Conservation (phyloP, 1,140 invertebrate species). For the Adoxophyes honmai region DNA sequence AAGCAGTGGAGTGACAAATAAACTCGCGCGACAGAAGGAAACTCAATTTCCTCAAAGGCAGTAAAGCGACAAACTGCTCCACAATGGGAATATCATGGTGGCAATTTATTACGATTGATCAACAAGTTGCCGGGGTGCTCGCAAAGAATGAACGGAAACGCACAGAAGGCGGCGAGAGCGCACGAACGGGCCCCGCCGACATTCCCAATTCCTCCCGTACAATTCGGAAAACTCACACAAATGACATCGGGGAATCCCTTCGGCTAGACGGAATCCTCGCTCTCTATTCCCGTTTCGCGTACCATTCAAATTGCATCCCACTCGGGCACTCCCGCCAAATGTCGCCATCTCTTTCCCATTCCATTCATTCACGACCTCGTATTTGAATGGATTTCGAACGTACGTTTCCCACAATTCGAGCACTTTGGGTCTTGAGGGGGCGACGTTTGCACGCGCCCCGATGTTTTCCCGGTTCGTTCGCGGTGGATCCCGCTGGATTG, state of each 20-base stretch:
- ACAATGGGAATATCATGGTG: slow-evolving; percentile 74
- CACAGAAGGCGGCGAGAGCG: slow-evolving; percentile 28
- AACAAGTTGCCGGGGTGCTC: slow-evolving; percentile 70
- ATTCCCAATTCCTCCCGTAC: slow-evolving; percentile 53
- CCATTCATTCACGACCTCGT: slow-evolving; percentile 68
- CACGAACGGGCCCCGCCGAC: slow-evolving; percentile 53
- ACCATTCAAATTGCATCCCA: slow-evolving; percentile 67
- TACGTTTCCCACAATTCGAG: slow-evolving; percentile 37
- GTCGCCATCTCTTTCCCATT: slow-evolving; percentile 66
- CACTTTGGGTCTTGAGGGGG: slow-evolving; percentile 30
- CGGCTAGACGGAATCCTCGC: slow-evolving; percentile 74
- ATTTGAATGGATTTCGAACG: slow-evolving; percentile 69
- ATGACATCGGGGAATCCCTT: slow-evolving; percentile 74
- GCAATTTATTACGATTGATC: slow-evolving; percentile 76
- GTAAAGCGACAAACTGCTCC: slow-evolving; percentile 72
- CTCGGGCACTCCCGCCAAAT: slow-evolving; percentile 33
- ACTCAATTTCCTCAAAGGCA: slow-evolving; percentile 71
- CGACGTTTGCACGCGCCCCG: slow-evolving; percentile 32
- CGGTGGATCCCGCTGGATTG: neutral
- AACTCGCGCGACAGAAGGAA: slow-evolving; percentile 63
- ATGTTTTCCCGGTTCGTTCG: neutral
- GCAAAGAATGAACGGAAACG: slow-evolving; percentile 49
- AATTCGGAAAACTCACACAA: slow-evolving; percentile 73
- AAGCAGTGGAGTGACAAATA: slow-evolving; percentile 51
- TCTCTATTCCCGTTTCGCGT: slow-evolving; percentile 75